Evolutionary conservation across 2,888 invertebrate genomes (phyloP).

Genomic region (Anthrax anthrax): DNA sequence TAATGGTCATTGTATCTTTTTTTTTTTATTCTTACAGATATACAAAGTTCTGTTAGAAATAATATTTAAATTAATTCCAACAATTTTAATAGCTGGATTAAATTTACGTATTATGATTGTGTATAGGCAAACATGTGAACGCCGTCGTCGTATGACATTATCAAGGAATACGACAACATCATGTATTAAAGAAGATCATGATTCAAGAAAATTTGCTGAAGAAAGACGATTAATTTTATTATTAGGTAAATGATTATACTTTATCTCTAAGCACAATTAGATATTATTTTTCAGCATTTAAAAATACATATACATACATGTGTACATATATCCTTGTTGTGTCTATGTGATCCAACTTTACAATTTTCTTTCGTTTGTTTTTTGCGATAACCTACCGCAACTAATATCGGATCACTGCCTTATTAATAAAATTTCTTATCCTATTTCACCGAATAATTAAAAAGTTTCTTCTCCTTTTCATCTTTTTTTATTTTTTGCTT

Average conservation of each 20-base stretch:
- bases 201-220: constrained; percentile 51
- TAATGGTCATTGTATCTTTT: too few relatives aligned
- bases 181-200: constrained; percentile 43
- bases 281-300: neutral
- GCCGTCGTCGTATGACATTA: constrained; percentile 49
- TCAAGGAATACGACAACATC: constrained; percentile 37
- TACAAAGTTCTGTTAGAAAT: constrained; percentile 50
- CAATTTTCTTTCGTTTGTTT: too few relatives aligned
- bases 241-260: constrained; percentile 37
- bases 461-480: too few relatives aligned
- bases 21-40: constrained; percentile 23
- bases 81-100: constrained; percentile 46
- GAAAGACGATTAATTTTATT: constrained; percentile 49
- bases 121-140: constrained; percentile 49
- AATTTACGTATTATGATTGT: constrained; percentile 52
- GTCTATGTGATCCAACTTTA: too few relatives aligned
- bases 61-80: constrained; percentile 53
- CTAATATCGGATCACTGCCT: too few relatives aligned
- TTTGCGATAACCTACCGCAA: too few relatives aligned
- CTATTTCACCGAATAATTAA: too few relatives aligned
- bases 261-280: too few relatives aligned
- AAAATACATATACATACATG: neutral
- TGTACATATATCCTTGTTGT: too few relatives aligned
- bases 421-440: too few relatives aligned
- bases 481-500: too few relatives aligned